Conservation (phyloP, 2,113 vertebrate species). For the Ammodytes marinus region DNA sequence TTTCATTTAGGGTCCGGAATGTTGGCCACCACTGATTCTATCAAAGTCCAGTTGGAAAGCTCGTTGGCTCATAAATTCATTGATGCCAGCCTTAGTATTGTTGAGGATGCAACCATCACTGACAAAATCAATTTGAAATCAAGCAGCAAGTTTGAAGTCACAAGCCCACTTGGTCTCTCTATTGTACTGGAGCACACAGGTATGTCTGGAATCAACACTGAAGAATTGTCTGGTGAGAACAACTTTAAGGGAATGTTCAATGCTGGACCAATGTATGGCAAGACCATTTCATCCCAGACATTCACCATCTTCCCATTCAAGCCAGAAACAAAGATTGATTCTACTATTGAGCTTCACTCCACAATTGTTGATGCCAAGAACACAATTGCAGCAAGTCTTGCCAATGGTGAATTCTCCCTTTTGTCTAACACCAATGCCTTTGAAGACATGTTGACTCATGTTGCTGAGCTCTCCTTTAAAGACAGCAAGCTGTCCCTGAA, state of each 20-base stretch:
- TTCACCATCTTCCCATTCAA: conserved; percentile 76
- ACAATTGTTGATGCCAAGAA: conserved; percentile 86
- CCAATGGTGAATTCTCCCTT: conserved; percentile 81
- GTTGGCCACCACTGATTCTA: conserved; percentile 78
- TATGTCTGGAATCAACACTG: conserved; percentile 75
- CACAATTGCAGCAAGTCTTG: conserved; percentile 80
- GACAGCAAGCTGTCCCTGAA: conserved; percentile 85
- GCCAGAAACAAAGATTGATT: conserved; percentile 82
- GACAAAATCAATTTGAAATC: conserved; percentile 79
- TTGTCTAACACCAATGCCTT: conserved; percentile 87
- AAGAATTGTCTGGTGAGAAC: conserved; percentile 78
- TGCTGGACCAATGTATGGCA: conserved; percentile 83
- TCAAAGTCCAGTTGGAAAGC: conserved; percentile 81
- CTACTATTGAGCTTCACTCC: conserved; percentile 87
- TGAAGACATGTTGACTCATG: conserved; percentile 85
- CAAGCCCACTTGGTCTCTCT: conserved; percentile 85
- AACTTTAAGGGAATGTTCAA: conserved; percentile 82
- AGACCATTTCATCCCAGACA: conserved; percentile 78
- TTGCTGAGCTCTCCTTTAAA: conserved; percentile 84
- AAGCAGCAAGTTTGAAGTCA: conserved; percentile 82
- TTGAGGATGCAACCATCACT: conserved; percentile 74
- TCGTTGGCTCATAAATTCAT: conserved; percentile 88
- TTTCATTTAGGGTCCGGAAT: conserved; percentile 86
- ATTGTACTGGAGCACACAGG: conserved; percentile 79
- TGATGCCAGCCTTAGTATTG: conserved; percentile 83